phyloP scores from a whole-genome alignment of 1,140 invertebrate genomes.

The Pogonomyrmex californicus region DNA sequence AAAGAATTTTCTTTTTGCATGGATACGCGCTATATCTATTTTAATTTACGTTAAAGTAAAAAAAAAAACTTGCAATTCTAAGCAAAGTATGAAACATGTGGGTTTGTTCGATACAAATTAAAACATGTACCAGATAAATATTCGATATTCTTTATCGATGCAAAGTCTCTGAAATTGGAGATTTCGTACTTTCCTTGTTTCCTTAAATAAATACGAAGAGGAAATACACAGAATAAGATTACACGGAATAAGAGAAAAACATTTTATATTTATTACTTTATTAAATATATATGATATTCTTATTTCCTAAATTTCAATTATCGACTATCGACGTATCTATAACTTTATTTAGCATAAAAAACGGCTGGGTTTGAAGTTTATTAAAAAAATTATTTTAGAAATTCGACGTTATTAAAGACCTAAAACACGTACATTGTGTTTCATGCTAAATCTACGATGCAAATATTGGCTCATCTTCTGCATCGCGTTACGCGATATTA shows the following conservation, averaged over 20 bases:
- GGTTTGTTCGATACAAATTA: background rate
- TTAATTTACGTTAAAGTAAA: constrained; percentile 9
- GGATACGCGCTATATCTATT: background rate
- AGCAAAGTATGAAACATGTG: background rate
- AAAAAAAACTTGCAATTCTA: background rate
- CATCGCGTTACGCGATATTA: constrained; percentile 5
- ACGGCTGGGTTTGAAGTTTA: background rate
- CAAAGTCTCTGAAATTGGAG: background rate
- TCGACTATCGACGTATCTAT: background rate
- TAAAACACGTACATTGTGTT: background rate
- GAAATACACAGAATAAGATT: background rate
- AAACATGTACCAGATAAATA: constrained; percentile 22
- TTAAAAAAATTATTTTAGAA: background rate
- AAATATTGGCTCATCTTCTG: background rate
- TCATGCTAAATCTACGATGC: background rate
- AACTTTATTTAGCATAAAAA: background rate
- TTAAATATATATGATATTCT: background rate
- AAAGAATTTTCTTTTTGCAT: background rate
- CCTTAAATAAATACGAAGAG: background rate
- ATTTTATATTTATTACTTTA: constrained; percentile 43
- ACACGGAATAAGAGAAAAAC: background rate
- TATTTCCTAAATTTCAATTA: constrained; percentile 4
- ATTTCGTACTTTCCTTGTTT: constrained; percentile 26
- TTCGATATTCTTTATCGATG: constrained; percentile 6
- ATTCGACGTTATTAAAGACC: constrained; percentile 3